Conservation (phyloP, 2,888 invertebrate species). For the Penaeus monodon region DNA sequence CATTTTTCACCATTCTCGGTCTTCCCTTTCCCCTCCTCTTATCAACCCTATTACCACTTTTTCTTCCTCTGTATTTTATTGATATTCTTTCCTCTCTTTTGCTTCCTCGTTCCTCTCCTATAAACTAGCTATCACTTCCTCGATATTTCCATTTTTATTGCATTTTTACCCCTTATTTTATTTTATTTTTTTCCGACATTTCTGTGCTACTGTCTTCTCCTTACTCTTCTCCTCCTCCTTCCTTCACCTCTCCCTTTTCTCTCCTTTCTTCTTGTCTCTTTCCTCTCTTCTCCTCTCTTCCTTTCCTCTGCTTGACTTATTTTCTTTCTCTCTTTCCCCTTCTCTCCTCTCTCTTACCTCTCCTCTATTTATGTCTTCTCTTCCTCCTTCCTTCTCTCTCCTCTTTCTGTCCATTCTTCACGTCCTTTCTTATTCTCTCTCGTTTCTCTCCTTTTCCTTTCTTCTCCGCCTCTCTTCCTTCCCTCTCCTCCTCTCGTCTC, state of each 20-base stretch:
- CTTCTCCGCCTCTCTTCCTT: not conserved
- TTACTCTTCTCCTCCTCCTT: too few relatives aligned
- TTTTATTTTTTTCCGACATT: too few relatives aligned
- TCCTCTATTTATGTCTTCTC: accelerated
- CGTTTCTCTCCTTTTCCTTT: too few relatives aligned
- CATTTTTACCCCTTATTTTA: not conserved
- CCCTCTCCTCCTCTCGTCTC: not conserved
- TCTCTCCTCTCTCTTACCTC: not conserved
- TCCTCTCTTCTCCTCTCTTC: not conserved
- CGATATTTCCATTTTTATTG: not conserved
- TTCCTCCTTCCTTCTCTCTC: too few relatives aligned
- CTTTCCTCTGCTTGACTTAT: not conserved
- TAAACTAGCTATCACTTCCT: not conserved
- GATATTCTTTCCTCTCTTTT: not conserved
- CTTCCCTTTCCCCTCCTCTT: not conserved
- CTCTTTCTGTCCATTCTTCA: too few relatives aligned
- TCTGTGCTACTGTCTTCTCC: too few relatives aligned
- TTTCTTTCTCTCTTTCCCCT: not conserved
- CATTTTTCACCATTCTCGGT: not conserved
- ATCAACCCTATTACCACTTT: not conserved
- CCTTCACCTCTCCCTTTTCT: not conserved
- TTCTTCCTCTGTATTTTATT: not conserved
- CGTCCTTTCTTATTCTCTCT: not conserved
- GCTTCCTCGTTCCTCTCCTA: not conserved
- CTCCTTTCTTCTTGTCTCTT: not conserved